Base-by-base conservation (phyloP, 2,113 vertebrate species). In the Donacobius atricapilla region DNA sequence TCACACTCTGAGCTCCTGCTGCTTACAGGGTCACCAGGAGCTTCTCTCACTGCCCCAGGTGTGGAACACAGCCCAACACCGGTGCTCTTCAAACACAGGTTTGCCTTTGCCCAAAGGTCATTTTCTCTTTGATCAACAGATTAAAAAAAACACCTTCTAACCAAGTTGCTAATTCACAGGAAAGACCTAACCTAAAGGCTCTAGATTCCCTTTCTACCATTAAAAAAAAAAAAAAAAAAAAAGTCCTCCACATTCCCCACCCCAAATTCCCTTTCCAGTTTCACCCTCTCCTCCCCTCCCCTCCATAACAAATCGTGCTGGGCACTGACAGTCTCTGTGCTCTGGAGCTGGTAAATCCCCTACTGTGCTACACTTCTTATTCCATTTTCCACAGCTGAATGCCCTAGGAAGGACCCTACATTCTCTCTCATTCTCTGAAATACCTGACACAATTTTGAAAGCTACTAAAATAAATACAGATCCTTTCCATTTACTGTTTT, bases 261-360 rank as follows among this genome's bases (percentile, higher is more conserved):
- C 13, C 17, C 64, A 63, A 42, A 60, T 54, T 19, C 3, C 28
- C 44, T 68, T 84, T 71, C 47, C 45, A 75, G 30, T 53, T 50
- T 72, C 37, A 80, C 13, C 8, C 6, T n/a, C 13, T 61, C 22
- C 45, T 82, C 35, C 22, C 22, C 45, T 82, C 35, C 22, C 7
- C 8, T 73, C 31, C n/a, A 2, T 40, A 60, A 33, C 7, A 56
- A 31, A 50, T 17, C 0, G 0, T 22, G 22, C 39, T 24, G 39
- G 21, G 33, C 27, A 42, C 14, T 2, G 3, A 28, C 31, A 42
- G n/a, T 16, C 44, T 42, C 37, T 30, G 63, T 73, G 54, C 56
- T 50, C 39, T 75, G 45, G 19, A 75, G n/a, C 20, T 87, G 39
- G 20, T 21, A 94, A 84, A 78, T 53, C n/a, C 64, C 14, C 9